phyloP scores from a whole-genome alignment of 35 echinoderm and acorn worm species.

The Heliocidaris erythrogramma region DNA sequence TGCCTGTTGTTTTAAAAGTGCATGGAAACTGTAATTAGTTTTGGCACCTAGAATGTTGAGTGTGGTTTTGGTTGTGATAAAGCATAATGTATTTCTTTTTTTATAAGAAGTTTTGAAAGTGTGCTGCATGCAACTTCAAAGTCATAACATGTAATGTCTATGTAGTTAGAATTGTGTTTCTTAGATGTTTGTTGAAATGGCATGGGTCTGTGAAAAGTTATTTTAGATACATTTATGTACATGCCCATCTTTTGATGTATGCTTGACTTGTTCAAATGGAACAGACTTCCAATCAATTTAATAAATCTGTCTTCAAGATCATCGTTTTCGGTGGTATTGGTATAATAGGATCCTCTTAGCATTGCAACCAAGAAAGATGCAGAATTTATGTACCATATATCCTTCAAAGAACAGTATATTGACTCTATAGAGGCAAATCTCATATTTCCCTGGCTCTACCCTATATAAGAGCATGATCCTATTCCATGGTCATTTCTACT shows the following conservation, averaged over 20 bases:
- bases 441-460: no score
- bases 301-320: no score
- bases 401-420: no score
- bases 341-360: no score
- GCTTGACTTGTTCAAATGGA: no score
- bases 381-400: no score
- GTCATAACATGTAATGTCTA: not conserved
- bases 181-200: not conserved
- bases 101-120: not conserved
- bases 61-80: not conserved
- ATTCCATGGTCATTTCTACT: no score
- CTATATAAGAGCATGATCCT: no score
- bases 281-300: no score
- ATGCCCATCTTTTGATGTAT: not conserved
- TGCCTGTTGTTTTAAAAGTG: not conserved
- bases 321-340: no score
- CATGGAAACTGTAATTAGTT: not conserved
- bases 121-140: not conserved
- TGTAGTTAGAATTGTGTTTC: not conserved
- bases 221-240: not conserved
- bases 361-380: no score
- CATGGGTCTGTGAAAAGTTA: not conserved
- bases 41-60: conserved; percentile 1
- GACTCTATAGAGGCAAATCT: no score
- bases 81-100: not conserved